Percentiles rank a stretch among this genome's conserved stretches.
phyloP scores from a whole-genome alignment of 2,113 vertebrate genomes.

The Alexandromys fortis region DNA sequence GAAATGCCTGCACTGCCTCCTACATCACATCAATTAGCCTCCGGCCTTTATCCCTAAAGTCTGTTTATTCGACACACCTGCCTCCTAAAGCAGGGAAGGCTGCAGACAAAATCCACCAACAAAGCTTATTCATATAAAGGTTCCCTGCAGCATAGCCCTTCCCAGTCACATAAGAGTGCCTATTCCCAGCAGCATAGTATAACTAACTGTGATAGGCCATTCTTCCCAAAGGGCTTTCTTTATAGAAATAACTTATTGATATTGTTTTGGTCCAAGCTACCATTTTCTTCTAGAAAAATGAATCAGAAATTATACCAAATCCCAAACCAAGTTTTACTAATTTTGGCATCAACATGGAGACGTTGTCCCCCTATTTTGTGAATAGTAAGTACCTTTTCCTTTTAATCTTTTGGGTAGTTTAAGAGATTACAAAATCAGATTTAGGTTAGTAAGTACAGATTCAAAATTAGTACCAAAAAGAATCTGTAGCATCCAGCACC shows the following conservation, averaged over 20 bases:
- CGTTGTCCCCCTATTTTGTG: background rate
- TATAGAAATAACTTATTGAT: background rate
- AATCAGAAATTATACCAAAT: background rate
- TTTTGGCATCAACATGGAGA: background rate
- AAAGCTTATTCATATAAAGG: background rate
- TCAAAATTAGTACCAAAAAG: background rate
- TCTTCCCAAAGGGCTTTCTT: too few relatives aligned
- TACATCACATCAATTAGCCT: background rate
- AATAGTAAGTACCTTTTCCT: background rate
- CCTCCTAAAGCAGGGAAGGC: background rate
- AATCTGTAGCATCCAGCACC: background rate
- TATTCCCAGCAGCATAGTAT: background rate
- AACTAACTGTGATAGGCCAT: background rate
- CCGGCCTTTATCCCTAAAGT: background rate
- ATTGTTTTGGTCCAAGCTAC: background rate
- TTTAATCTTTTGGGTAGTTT: slow-evolving; percentile 11
- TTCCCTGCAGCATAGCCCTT: background rate
- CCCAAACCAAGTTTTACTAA: background rate
- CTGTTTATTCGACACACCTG: background rate
- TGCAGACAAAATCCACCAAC: background rate
- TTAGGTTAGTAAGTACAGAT: background rate
- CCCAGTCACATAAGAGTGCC: too few relatives aligned
- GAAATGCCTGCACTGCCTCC: background rate
- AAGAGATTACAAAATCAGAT: background rate
- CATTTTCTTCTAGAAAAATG: background rate